Base-by-base conservation (phyloP, 1,140 invertebrate species). In the Diorhabda sublineata region DNA sequence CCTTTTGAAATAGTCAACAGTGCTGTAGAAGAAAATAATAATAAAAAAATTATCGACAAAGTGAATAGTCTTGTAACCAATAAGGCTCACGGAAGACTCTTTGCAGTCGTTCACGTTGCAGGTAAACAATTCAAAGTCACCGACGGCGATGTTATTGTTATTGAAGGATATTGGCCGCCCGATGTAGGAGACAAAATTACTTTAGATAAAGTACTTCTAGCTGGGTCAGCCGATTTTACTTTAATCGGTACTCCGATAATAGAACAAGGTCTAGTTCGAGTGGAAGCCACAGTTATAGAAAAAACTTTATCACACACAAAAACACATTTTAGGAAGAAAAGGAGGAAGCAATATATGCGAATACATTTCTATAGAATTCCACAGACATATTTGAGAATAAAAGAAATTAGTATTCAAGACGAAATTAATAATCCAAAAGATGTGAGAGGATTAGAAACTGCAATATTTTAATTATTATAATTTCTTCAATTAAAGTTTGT, bases 71-170 rank as follows among this genome's bases (percentile, higher is more conserved):
- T 89, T 78, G 79, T 91, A 42, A 71, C 76, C 9, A 82, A 81
- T 6, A 71, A 82, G 2, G 80, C 82, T 68, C 82, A 86, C 57
- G 92, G 93, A 4, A 83, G 95, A 60, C 83, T 95, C 59, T 98
- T 97, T 85, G 95, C 95, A 5, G 86, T 97, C 4, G 85, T 97
- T 3, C 88, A 95, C 74, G 68, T 97, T 6, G 83, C 87, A 71
- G 93, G 94, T 3, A 92, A 91, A 81, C 95, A 97, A 78, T 92
- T 90, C 77, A 93, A 95, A 84, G 83, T 98, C 0, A 97, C 94
- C 3, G 84, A 89, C 57, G 94, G 91, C 60, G 96, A 98, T 82
- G 82, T 97, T 2, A 85, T 98, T 57, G 83, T 96, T 2, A 82
- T 97, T 4, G 88, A 94, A 79, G 91, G 91, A 2, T 87, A 91